phyloP scores from a whole-genome alignment of 2,797 vertebrate species.

The Onychomys leucogaster region DNA sequence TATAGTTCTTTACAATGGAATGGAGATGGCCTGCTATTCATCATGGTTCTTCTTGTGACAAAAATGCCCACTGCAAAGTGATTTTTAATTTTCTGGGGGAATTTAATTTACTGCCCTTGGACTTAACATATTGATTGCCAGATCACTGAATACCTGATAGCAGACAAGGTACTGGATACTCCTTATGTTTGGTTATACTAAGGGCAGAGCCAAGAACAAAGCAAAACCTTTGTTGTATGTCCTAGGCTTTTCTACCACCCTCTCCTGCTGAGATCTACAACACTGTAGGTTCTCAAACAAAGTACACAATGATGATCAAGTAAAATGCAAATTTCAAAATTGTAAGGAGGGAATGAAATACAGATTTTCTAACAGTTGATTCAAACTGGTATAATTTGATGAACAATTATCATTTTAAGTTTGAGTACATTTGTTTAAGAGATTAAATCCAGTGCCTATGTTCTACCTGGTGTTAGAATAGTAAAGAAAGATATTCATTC shows the following conservation, averaged over 20 bases:
- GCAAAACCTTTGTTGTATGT: neutral
- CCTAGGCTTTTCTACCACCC: slow-evolving; percentile 62
- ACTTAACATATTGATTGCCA: slow-evolving; percentile 52
- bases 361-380: neutral
- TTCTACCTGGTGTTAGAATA: neutral
- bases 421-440: neutral
- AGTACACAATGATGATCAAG: neutral
- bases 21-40: slow-evolving; percentile 41
- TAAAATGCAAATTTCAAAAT: neutral
- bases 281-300: neutral
- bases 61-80: neutral
- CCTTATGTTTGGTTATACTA: slow-evolving; percentile 48
- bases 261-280: neutral
- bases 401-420: neutral
- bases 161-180: slow-evolving; percentile 58
- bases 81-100: slow-evolving; percentile 61
- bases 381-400: neutral
- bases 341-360: neutral
- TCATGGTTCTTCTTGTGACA: slow-evolving; percentile 18
- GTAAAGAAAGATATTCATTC: neutral
- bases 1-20: neutral
- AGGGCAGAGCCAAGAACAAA: slow-evolving; percentile 37
- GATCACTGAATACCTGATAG: slow-evolving; percentile 54
- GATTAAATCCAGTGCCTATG: neutral
- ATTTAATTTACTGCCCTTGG: slow-evolving; percentile 66